Evolutionary conservation across 2,797 vertebrate species (phyloP), one percentile per base, ranked within the genome.

Genomic region (Diglossa cyanea): DNA sequence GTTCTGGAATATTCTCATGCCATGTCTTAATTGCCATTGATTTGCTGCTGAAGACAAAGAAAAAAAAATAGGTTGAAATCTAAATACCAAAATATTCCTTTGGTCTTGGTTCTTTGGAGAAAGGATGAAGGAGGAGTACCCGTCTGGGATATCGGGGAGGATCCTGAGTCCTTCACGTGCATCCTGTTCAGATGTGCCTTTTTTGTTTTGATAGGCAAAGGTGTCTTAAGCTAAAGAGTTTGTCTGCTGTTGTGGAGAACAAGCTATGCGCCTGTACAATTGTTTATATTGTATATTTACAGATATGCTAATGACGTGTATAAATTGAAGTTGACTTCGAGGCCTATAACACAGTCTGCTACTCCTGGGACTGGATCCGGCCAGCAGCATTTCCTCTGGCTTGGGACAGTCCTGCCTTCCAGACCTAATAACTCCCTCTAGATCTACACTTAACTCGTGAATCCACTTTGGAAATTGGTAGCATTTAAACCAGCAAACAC

Each of bases 131-230:
- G 51, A 91, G 94, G 90, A 94, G 83, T 95, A 48, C 86, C 91
- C 42, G 51, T 60, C 68, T 57, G 12, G 7, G 42, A 51, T 82
- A 28, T 18, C 13, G 67, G 94, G 57, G 47, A 79, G 96, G 66
- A 79, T 86, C 90, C 94, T 40, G 19, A 67, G 68, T 87, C 57
- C 96, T 91, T 89, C 73, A 85, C 98, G 97, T 97, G 97, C 98
- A 96, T 98, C 97, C 97, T 96, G 97, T 97, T 99, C 98, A 97
- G 98, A 98, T 98, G 99, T 99, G 99, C 99, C 99, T 99, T 99
- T 98, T 98, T 98, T 98, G 96, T 98, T 99, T 98, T 95, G 97
- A 98, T 98, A 98, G 98, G 98, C 94, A 74, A 98, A 97, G 97
- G 81, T 96, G 96, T 98, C 97, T 98, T 97, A 97, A 97, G 96